A percentile compares a stretch with the other conserved stretches of the same genome.
These are phyloP conservation scores for Acrocephalus scirpaceus DNA, from an alignment of 2,797 vertebrate genomes.

Conservation along the genomic window DNA sequence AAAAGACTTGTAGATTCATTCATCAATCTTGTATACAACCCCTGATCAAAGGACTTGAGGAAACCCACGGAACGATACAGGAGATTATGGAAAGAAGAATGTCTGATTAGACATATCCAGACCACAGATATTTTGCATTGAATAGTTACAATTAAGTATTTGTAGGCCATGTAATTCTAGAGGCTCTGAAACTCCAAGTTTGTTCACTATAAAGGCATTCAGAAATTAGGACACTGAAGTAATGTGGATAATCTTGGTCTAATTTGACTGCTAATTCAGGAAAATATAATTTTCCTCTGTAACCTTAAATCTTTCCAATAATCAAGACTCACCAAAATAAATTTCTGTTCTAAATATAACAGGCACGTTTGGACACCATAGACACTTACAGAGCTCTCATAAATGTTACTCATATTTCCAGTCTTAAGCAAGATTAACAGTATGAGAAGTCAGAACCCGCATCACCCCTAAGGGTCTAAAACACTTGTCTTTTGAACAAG, in stretches of 20 bases:
- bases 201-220: not conserved
- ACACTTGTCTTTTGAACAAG: not conserved
- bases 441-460: not conserved
- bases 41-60: not conserved
- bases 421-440: not conserved
- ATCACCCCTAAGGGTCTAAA: not conserved
- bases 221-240: not conserved
- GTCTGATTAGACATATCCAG: not conserved
- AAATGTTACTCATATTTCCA: not conserved
- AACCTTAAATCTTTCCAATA: not conserved
- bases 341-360: not conserved
- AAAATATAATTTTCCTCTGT: not conserved
- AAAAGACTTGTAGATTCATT: not conserved
- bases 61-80: fast-evolving
- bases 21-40: not conserved
- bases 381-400: not conserved
- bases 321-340: not conserved
- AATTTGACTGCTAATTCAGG: not conserved
- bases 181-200: not conserved
- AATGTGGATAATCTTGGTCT: not conserved
- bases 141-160: not conserved
- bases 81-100: not conserved
- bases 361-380: not conserved
- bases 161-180: not conserved
- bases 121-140: not conserved